Conservation (phyloP, 2,888 invertebrate genomes). For the Drosophila robusta region DNA sequence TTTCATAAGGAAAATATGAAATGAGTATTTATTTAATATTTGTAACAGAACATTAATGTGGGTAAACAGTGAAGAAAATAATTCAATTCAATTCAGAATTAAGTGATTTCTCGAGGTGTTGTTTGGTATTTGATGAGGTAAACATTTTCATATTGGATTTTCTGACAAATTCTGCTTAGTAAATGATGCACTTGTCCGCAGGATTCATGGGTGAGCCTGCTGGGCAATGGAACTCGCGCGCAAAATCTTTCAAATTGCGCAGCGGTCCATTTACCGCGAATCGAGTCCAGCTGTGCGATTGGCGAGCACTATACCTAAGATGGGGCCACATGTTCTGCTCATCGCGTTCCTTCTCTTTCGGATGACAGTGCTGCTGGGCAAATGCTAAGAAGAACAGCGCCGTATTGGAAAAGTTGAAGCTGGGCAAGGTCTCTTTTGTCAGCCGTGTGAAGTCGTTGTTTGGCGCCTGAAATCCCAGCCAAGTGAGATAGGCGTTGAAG, state of each 20-base stretch:
- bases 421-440: constrained; percentile 78
- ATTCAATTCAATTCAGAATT: too few relatives aligned
- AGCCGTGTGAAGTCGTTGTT: constrained; percentile 72
- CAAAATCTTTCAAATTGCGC: constrained; percentile 76
- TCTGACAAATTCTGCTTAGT: constrained; percentile 44
- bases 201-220: constrained; percentile 81
- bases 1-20: too few relatives aligned
- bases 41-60: too few relatives aligned
- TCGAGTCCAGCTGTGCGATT: constrained; percentile 68
- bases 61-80: too few relatives aligned
- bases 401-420: constrained; percentile 80
- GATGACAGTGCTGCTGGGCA: constrained; percentile 78
- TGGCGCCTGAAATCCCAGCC: constrained; percentile 75
- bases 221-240: constrained; percentile 78
- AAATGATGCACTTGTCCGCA: constrained; percentile 79
- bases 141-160: not conserved
- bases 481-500: constrained; percentile 80
- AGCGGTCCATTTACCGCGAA: constrained; percentile 80
- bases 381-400: constrained; percentile 82
- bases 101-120: too few relatives aligned
- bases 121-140: not conserved
- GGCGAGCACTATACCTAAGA: constrained; percentile 47
- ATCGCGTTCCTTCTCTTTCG: constrained; percentile 23
- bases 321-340: not conserved
- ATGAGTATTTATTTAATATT: too few relatives aligned